phyloP scores from a whole-genome alignment of 2,797 vertebrate genomes.

The Rallus crepitans region DNA sequence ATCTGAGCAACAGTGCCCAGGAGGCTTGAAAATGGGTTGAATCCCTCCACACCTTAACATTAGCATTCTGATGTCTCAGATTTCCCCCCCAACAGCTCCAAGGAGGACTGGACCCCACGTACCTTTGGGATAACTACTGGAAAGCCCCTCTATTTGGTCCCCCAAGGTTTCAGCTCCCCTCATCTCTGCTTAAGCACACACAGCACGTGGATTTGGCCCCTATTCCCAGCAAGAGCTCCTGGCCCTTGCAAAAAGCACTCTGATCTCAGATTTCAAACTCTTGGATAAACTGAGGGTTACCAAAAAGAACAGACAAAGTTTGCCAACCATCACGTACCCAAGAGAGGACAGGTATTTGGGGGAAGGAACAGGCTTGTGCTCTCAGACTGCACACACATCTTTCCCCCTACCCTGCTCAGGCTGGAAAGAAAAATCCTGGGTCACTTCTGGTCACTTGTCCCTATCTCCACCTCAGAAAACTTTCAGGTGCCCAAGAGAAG shows the following conservation, averaged over 20 bases:
- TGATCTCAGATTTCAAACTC: constrained; percentile 1
- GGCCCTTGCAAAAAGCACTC: not conserved
- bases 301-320: not conserved
- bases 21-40: not conserved
- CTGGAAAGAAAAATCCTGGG: not conserved
- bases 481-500: not conserved
- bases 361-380: not conserved
- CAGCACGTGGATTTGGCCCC: too few relatives aligned
- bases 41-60: not conserved
- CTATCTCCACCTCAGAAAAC: not conserved
- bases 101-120: not conserved
- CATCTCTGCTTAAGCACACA: too few relatives aligned
- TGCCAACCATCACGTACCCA: not conserved
- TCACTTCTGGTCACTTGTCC: not conserved
- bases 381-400: not conserved
- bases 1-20: not conserved
- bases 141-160: not conserved
- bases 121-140: not conserved
- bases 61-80: not conserved
- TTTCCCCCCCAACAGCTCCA: not conserved
- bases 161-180: too few relatives aligned
- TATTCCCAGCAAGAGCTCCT: not conserved
- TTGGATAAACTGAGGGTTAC: not conserved
- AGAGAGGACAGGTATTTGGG: not conserved
- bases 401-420: not conserved